Conservation (phyloP, 2,797 vertebrate genomes). For the Ctenosaura bakeri region DNA sequence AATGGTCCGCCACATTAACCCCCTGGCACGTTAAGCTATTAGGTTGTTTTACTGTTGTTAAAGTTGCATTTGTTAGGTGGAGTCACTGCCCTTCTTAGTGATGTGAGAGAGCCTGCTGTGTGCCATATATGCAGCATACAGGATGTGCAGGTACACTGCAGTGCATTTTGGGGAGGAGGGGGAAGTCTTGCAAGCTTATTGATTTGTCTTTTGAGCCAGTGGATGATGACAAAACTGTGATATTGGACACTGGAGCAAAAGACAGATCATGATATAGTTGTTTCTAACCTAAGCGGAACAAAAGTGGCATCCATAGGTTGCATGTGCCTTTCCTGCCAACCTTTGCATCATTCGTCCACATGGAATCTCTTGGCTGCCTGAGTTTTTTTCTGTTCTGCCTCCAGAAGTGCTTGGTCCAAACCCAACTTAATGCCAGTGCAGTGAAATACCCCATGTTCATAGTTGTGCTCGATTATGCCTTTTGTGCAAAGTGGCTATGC, state of each 20-base stretch:
- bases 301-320: neutral
- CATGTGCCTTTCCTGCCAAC: neutral
- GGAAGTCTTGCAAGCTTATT: accelerated
- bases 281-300: slow-evolving; percentile 16
- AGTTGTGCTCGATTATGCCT: no score
- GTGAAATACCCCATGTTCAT: no score
- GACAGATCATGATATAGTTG: neutral
- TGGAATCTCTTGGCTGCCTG: neutral
- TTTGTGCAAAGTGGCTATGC: no score
- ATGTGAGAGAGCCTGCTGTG: slow-evolving; percentile 29
- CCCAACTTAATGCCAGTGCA: no score
- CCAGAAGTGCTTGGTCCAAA: no score
- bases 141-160: neutral
- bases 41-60: slow-evolving; percentile 85
- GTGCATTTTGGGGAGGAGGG: neutral
- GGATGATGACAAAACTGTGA: no score
- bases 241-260: slow-evolving; percentile 15
- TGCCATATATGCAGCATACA: neutral
- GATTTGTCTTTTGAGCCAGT: neutral
- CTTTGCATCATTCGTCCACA: no score
- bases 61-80: slow-evolving; percentile 84
- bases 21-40: slow-evolving; percentile 85
- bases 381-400: neutral
- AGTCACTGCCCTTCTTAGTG: slow-evolving; percentile 79
- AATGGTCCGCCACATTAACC: slow-evolving; percentile 84